A percentile compares a stretch with the other conserved stretches of the same genome.
Evolutionary conservation across 2,797 vertebrate species (phyloP).

Genomic region (Xerus rutilus): DNA sequence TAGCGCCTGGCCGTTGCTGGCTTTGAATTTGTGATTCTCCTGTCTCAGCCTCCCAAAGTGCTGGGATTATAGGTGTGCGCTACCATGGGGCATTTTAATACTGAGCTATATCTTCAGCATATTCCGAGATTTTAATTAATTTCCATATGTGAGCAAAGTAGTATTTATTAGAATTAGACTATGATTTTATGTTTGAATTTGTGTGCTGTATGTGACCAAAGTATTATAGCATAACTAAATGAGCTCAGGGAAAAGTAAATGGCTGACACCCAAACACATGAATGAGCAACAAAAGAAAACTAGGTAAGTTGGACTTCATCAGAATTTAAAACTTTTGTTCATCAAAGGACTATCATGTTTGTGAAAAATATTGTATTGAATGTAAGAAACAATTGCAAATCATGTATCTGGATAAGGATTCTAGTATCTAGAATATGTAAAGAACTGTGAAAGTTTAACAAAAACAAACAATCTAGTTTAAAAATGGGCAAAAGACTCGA

Average conservation of each 20-base stretch:
- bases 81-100: not conserved
- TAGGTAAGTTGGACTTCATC: not conserved
- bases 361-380: not conserved
- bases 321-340: constrained; percentile 29
- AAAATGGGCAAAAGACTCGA: not conserved
- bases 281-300: not conserved
- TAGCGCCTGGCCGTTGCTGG: no score
- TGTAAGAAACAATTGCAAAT: constrained; percentile 53
- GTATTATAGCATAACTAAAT: constrained; percentile 33
- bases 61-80: no score
- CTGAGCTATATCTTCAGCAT: not conserved
- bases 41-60: no score
- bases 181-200: constrained; percentile 44
- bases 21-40: no score
- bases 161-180: constrained; percentile 29
- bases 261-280: not conserved
- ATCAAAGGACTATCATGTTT: not conserved
- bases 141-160: not conserved
- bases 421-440: not conserved
- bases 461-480: not conserved
- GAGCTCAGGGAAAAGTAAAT: not conserved
- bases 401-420: not conserved
- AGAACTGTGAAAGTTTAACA: constrained; percentile 18
- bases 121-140: not conserved
- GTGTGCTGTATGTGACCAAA: not conserved